Conservation (phyloP, 2,113 vertebrate species). For the Xenopus borealis region DNA sequence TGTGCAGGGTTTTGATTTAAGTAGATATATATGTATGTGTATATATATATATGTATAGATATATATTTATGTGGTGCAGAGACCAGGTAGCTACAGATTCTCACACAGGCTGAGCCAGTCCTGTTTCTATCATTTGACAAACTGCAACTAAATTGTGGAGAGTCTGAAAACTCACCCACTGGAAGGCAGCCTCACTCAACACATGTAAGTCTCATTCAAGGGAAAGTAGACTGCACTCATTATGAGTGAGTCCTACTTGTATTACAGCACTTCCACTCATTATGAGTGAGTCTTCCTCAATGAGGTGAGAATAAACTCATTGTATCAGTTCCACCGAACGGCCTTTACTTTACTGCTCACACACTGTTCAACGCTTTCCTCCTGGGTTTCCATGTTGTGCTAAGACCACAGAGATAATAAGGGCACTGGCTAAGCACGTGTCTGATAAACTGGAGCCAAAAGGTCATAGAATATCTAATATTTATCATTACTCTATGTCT, state of each 20-base stretch:
- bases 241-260: slow-evolving; percentile 27
- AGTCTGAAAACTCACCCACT: slow-evolving; percentile 17
- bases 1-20: neutral
- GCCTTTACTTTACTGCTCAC: neutral
- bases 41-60: neutral
- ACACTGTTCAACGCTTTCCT: neutral
- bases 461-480: slow-evolving; percentile 1
- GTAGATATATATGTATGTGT: neutral
- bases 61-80: too few species aligned
- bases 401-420: too few species aligned
- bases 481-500: neutral
- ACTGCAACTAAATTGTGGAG: neutral
- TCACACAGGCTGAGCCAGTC: too few species aligned
- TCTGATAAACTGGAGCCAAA: slow-evolving; percentile 17
- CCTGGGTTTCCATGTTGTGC: slow-evolving; percentile 1
- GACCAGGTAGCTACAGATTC: too few species aligned
- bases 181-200: slow-evolving; percentile 40
- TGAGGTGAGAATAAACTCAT: slow-evolving; percentile 33
- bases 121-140: too few species aligned
- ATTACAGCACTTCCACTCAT: slow-evolving; percentile 37
- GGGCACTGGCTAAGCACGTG: slow-evolving; percentile 20
- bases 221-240: slow-evolving; percentile 30
- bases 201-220: slow-evolving; percentile 18
- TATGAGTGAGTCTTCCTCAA: slow-evolving; percentile 44
- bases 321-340: slow-evolving; percentile 23